These are phyloP conservation scores for Ardeotis arabs DNA, from an alignment of 2,113 vertebrate genomes.

Conservation along the genomic window DNA sequence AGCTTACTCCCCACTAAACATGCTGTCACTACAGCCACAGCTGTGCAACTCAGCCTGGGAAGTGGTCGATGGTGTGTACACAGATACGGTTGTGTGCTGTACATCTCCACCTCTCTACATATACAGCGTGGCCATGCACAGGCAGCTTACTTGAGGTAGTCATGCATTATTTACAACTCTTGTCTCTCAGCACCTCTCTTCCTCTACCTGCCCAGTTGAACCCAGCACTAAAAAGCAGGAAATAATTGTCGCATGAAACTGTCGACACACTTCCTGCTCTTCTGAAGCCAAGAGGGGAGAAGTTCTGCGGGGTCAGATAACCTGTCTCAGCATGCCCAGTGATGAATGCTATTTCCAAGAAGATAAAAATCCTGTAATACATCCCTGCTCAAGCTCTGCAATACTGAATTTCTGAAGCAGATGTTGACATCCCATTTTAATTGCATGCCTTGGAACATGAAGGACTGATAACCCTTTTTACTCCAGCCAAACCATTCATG, in stretches of 20 bases:
- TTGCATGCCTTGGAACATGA: not conserved
- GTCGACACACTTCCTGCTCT: not conserved
- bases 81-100: too few relatives aligned
- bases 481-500: not conserved
- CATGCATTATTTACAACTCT: not conserved
- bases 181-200: not conserved
- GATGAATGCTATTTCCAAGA: not conserved
- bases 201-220: not conserved
- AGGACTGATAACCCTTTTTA: not conserved
- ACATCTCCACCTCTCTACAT: not conserved
- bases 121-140: accelerated
- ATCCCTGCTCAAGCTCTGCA: not conserved
- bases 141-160: not conserved
- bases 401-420: not conserved
- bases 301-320: not conserved
- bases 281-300: not conserved
- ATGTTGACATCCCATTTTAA: not conserved
- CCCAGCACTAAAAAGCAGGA: not conserved
- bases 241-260: not conserved
- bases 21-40: not conserved
- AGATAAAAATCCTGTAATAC: not conserved
- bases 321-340: not conserved
- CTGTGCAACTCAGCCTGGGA: not conserved
- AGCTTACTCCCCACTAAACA: not conserved
- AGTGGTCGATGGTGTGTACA: accelerated